Evolutionary conservation across 64 coral and sea anemone genomes (phyloP).

Genomic region (Dendrophyllia cribrosa): DNA sequence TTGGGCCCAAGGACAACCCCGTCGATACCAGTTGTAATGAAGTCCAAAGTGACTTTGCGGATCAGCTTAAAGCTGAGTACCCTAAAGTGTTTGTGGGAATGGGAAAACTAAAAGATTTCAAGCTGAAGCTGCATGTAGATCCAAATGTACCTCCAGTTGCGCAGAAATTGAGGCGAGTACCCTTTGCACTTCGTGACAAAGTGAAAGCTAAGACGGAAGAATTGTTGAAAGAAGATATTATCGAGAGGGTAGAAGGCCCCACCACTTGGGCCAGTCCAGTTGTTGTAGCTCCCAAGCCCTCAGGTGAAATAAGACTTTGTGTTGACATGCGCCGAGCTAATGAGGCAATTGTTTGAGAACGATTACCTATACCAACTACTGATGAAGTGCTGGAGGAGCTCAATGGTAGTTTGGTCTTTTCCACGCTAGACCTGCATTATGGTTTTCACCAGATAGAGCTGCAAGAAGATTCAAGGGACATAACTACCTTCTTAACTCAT

Average conservation of each 20-base stretch:
- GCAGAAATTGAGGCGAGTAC: not conserved
- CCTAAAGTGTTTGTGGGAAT: not conserved
- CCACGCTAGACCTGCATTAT: not conserved
- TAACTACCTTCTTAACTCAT: not conserved
- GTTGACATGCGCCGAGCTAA: not conserved
- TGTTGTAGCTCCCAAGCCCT: constrained; percentile 13
- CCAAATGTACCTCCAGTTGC: not conserved
- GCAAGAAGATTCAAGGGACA: constrained; percentile 9
- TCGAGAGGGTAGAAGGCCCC: constrained; percentile 12
- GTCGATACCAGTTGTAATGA: not conserved
- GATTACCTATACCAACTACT: constrained; percentile 5
- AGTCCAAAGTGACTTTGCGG: not conserved
- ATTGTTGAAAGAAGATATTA: constrained; percentile 31
- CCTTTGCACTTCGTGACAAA: no score
- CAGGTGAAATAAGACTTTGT: not conserved
- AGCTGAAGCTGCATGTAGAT: not conserved
- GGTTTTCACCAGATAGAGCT: constrained; percentile 52
- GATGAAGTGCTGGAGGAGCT: constrained; percentile 16
- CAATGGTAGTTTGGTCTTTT: constrained; percentile 51
- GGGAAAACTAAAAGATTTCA: not conserved
- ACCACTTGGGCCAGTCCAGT: constrained; percentile 42
- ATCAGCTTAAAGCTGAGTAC: not conserved
- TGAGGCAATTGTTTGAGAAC: constrained; percentile 15
- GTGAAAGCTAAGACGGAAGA: no score
- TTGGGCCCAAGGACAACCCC: no score